Base-by-base conservation (phyloP, 1,140 invertebrate genomes). In the Adoxophyes honmai region DNA sequence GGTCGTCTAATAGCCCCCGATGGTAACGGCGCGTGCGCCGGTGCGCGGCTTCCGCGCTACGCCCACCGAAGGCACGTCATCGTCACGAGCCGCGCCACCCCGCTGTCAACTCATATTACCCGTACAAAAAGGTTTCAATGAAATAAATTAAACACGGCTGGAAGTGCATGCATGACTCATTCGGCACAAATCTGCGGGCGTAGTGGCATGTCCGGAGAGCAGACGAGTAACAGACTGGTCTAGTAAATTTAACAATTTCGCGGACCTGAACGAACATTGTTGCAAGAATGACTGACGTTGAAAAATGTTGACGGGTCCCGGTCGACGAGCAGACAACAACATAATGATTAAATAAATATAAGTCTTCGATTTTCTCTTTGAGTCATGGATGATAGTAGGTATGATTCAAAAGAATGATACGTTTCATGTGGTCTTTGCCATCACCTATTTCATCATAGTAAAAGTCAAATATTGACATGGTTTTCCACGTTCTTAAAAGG, bases 341-440 rank as follows among this genome's bases (percentile, higher is more conserved):
- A 80, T 76, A 69, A 59, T 56, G 61, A 68, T 68, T 81, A 78
- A 82, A 82, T 78, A 80, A 80, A 80, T 80, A 79, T 77, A 65
- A 58, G 34, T 48, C 57, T 60, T 63, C 68, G 70, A 58, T 68
- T 70, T 70, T 66, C 72, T 73, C 62, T 60, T 55, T 55, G 67
- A 67, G 63, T 68, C 21, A 3, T 13, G 15, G 37, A 15, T 3
- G 13, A 39, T 13, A 15, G 13, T 15, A 39, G 15, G 11, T 15
- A 42, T 28, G 21, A 42, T 9, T 7, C 38, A 14, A 42, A 42
- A 42, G 14, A 42, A 21, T 42, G 16, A 42, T 16, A 10, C 16
- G 15, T 6, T 3, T 42, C 8, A 42, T 13, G 39, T 42, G 38
- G 15, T 42, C 6, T 7, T 4, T 42, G 11, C 4, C 10, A 0